A percentile compares a stretch with the other conserved stretches of the same genome.
These are phyloP conservation scores for Sepioteuthis lessoniana DNA, from an alignment of 2,888 invertebrate species.

Conservation along the genomic window DNA sequence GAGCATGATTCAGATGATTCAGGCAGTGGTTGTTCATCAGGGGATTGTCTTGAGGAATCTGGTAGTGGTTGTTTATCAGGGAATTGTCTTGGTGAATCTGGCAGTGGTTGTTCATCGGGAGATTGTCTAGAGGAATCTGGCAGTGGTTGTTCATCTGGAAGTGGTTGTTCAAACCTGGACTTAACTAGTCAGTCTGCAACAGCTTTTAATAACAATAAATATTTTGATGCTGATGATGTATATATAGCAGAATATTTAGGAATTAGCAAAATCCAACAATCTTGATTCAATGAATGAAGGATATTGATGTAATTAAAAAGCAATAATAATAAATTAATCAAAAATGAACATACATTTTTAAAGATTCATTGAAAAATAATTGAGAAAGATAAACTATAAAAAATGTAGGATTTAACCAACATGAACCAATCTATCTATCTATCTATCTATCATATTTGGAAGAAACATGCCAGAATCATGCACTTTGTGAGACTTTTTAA, in stretches of 20 bases:
- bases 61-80: neutral
- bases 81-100: neutral
- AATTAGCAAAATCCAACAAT: neutral
- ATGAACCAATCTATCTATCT: too few species aligned
- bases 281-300: neutral
- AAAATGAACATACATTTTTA: neutral
- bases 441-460: too few species aligned
- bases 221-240: constrained; percentile 14
- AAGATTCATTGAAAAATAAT: neutral
- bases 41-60: neutral
- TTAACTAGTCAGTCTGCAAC: neutral
- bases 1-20: neutral
- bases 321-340: too few species aligned
- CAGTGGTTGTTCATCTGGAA: constrained; percentile 8
- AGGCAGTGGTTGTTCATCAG: neutral
- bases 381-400: too few species aligned
- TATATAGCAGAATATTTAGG: constrained; percentile 12
- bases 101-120: neutral
- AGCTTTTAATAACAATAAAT: neutral
- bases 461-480: too few species aligned
- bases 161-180: neutral
- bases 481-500: too few species aligned
- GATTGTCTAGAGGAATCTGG: neutral
- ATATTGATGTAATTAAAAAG: neutral
- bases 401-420: too few species aligned